Conservation (phyloP, 2,113 vertebrate genomes). For the Mus pahari region DNA sequence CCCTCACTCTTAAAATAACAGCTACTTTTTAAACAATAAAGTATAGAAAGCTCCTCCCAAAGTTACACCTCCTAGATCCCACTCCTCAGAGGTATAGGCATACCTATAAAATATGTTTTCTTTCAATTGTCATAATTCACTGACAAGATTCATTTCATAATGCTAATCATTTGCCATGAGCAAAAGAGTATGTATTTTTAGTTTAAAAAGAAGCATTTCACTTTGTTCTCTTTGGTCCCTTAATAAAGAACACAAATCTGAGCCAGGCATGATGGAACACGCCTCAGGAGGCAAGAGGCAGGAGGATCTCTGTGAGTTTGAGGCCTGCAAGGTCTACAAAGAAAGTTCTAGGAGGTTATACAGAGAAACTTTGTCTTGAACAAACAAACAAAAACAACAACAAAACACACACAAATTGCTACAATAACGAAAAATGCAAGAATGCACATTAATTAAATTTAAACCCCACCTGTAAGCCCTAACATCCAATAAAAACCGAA, state of each 20-base stretch:
- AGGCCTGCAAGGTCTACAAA: too few species aligned
- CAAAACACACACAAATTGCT: too few species aligned
- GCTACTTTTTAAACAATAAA: conserved; percentile 38
- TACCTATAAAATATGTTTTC: neutral
- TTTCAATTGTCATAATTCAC: conserved; percentile 26
- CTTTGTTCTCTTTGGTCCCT: neutral
- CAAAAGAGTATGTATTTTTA: conserved; percentile 11
- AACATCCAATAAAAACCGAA: neutral
- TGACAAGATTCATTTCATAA: conserved; percentile 20
- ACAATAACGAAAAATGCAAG: conserved; percentile 42
- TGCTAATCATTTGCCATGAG: neutral
- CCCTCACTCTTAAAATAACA: conserved; percentile 18
- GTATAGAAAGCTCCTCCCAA: neutral
- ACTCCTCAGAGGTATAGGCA: neutral
- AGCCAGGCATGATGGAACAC: too few species aligned
- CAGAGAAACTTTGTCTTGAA: too few species aligned
- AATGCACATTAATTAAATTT: neutral
- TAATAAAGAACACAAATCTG: neutral
- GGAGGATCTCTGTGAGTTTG: too few species aligned
- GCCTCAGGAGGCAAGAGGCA: too few species aligned
- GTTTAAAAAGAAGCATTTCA: conserved; percentile 8
- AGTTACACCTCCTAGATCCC: neutral
- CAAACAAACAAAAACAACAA: too few species aligned
- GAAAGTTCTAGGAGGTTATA: too few species aligned
- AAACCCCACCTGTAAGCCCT: neutral